Evolutionary conservation across 2,797 vertebrate genomes (phyloP).

Genomic region (Percopsis omiscomaycus): DNA sequence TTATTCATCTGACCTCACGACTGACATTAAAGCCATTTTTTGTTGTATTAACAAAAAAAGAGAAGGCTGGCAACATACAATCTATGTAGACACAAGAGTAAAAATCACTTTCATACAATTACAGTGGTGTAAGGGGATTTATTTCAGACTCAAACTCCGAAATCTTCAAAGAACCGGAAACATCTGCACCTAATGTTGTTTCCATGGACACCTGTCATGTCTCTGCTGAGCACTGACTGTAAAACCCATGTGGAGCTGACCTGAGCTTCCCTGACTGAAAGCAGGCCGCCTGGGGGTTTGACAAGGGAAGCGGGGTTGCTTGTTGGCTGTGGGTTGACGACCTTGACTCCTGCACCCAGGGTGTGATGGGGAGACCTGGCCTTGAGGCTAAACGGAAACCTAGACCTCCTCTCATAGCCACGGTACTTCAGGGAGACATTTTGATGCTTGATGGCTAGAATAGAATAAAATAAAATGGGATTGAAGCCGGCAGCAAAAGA

Average conservation of each 20-base stretch:
- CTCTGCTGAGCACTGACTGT: slow-evolving; percentile 59
- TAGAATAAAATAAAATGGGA: slow-evolving; percentile 71
- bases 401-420: slow-evolving; percentile 65
- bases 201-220: slow-evolving; percentile 78
- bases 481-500: slow-evolving; percentile 40
- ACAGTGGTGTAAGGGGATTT: background rate
- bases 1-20: background rate
- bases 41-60: no score
- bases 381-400: slow-evolving; percentile 72
- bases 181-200: slow-evolving; percentile 68
- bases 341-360: slow-evolving; percentile 74
- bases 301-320: slow-evolving; percentile 67
- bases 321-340: slow-evolving; percentile 65
- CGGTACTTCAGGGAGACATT: slow-evolving; percentile 71
- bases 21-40: slow-evolving; percentile 27
- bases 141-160: slow-evolving; percentile 24
- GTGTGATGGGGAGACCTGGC: slow-evolving; percentile 77
- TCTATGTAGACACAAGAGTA: no score
- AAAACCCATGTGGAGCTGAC: slow-evolving; percentile 70
- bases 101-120: no score
- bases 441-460: slow-evolving; percentile 77
- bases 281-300: slow-evolving; percentile 66
- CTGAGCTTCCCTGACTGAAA: slow-evolving; percentile 71
- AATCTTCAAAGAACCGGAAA: slow-evolving; percentile 65
- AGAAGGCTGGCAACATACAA: no score